These are phyloP conservation scores for Montipora efflorescens DNA, from an alignment of 64 coral and sea anemone genomes.

Conservation along the genomic window DNA sequence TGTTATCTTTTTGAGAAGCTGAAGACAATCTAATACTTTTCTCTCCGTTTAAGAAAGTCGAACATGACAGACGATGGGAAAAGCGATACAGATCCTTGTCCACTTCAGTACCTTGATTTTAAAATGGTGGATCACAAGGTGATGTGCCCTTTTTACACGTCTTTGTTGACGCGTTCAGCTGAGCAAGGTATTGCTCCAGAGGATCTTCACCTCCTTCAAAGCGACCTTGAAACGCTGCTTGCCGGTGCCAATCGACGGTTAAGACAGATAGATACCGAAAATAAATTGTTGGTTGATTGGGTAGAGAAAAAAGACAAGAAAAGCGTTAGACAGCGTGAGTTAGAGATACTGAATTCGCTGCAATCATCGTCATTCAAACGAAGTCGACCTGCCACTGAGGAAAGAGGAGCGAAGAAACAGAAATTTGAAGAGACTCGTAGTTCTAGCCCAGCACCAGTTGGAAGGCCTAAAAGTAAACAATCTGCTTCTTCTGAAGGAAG, in stretches of 20 bases:
- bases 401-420: slow-evolving; percentile 88
- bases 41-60: not conserved
- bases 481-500: slow-evolving; percentile 72
- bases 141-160: slow-evolving; percentile 96
- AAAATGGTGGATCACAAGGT: slow-evolving; percentile 88
- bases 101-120: slow-evolving; percentile 96
- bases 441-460: slow-evolving; percentile 34
- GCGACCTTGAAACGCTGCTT: slow-evolving; percentile 97
- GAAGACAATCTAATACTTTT: not conserved
- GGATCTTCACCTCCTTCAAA: slow-evolving; percentile 94
- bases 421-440: slow-evolving; percentile 91
- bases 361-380: slow-evolving; percentile 80
- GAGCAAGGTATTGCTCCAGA: slow-evolving; percentile 84
- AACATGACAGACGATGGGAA: slow-evolving; percentile 74
- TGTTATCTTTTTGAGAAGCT: not conserved
- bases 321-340: slow-evolving; percentile 92
- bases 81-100: slow-evolving; percentile 90
- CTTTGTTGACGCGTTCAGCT: slow-evolving; percentile 75
- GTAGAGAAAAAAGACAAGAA: slow-evolving; percentile 99
- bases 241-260: slow-evolving; percentile 91
- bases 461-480: slow-evolving; percentile 81
- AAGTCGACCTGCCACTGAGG: slow-evolving; percentile 65
- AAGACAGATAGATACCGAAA: slow-evolving; percentile 92
- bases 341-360: slow-evolving; percentile 94
- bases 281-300: slow-evolving; percentile 95